Evolutionary conservation across 2,797 vertebrate genomes (phyloP).

Genomic region (Molossus alvarezi): DNA sequence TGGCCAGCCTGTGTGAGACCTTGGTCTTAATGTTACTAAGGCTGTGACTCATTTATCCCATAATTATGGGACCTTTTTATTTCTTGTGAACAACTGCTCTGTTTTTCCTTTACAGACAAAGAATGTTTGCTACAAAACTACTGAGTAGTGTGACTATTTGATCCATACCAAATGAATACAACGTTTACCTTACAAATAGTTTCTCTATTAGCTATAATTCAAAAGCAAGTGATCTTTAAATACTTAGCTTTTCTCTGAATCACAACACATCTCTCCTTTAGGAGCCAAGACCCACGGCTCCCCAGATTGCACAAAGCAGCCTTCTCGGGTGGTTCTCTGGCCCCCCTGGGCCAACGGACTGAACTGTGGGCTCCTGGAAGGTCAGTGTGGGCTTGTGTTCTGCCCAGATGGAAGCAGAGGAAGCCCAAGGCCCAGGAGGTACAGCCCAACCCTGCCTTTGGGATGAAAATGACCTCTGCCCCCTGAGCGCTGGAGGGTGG

Average conservation of each 20-base stretch:
- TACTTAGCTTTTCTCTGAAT: conserved; percentile 40
- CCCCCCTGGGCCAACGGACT: background rate
- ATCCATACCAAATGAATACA: conserved; percentile 11
- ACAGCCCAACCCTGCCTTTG: background rate
- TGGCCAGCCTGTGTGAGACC: background rate
- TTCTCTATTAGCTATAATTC: conserved; percentile 21
- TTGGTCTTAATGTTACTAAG: background rate
- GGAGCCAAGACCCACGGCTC: background rate
- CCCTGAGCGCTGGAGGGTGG: background rate
- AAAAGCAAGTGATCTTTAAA: conserved; percentile 44
- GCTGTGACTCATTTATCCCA: background rate
- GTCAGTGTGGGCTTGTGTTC: background rate
- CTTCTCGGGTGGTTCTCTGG: background rate
- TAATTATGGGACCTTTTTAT: background rate
- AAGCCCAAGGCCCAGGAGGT: background rate
- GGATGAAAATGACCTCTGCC: background rate
- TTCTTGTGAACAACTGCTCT: conserved; percentile 22
- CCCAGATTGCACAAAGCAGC: background rate
- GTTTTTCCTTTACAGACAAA: conserved; percentile 64
- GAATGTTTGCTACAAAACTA: conserved; percentile 13
- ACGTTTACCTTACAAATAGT: conserved; percentile 19
- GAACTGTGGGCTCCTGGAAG: background rate
- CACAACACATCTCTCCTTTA: background rate
- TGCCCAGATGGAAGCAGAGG: background rate
- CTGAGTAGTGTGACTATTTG: background rate